Base-by-base conservation (phyloP, 2,888 invertebrate species). In the Chrysina gloriosa region DNA sequence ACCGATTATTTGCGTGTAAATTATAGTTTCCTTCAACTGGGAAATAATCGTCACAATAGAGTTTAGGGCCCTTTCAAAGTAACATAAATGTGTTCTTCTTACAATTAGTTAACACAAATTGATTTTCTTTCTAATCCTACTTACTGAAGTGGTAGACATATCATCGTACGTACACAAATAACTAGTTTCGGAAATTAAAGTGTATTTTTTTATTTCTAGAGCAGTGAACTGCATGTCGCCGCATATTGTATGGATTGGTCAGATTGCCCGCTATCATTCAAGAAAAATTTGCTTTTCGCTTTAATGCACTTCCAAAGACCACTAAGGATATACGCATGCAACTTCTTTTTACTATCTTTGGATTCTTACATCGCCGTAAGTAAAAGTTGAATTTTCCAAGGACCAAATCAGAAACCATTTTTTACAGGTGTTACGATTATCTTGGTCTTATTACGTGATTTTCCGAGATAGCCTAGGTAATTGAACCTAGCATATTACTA, bases 311-410 rank as follows among this genome's bases (percentile, higher is more conserved):
- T 52, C 2, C 52, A 52, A 11, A 27, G 11, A 5, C 52, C 52
- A 5, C 3, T 52, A 2, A 52, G 14, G 14, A 27, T 52, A 16
- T 52, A 29, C 7, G 52, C 52, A 6, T 27, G 52, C 9, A 29
- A 29, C 9, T 52, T 52, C 29, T 52, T 52, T 11, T 29, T 29
- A 16, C 29, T 52, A 14, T 29, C 29, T 29, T 52, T 52, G 29
- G 52, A 52, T 1, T 29, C 29, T 11, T 52, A 27, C 16, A 14
- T 29, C 4, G 29, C 27, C 2, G 52, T 52, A 11, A 29, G 52
- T 5, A 6, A 11, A 52, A 7, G 23, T 6, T 23, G 27, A 52
- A 2, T 14, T 52, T 29, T n/a, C 9, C 9, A 29, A 2, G 1
- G 1, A 27, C 7, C 7, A 27, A 2, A 29, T 52, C 16, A 29